Evolutionary conservation across 53 echinoderm and acorn worm genomes (phyloP).

Genomic region (Stichopus horrens): DNA sequence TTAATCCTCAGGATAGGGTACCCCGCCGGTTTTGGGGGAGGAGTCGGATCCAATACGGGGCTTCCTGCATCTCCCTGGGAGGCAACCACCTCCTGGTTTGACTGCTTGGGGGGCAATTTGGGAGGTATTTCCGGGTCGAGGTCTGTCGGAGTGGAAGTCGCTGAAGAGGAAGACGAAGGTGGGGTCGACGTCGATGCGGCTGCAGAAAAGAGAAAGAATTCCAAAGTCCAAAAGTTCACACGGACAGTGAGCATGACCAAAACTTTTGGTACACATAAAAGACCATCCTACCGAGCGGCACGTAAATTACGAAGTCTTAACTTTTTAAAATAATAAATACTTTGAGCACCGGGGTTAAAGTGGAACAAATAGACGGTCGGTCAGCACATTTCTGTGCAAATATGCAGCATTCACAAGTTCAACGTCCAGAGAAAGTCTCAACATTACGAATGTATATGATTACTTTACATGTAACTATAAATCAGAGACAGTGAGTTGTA

Average conservation of each 20-base stretch:
- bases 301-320: not conserved
- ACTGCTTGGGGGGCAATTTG: slow-evolving; percentile 86
- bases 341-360: too few relatives aligned
- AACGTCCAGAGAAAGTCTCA: too few relatives aligned
- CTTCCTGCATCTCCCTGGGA: slow-evolving; percentile 35
- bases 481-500: too few relatives aligned
- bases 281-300: too few relatives aligned
- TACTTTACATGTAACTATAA: too few relatives aligned
- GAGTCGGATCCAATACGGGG: slow-evolving; percentile 50
- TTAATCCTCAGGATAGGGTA: slow-evolving; percentile 49
- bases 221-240: not conserved
- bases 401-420: too few relatives aligned
- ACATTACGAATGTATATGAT: too few relatives aligned
- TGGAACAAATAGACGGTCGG: too few relatives aligned
- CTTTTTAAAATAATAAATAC: not conserved
- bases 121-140: slow-evolving; percentile 80
- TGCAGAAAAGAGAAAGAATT: slow-evolving; percentile 30
- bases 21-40: slow-evolving; percentile 75
- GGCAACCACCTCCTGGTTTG: slow-evolving; percentile 56
- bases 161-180: slow-evolving; percentile 39
- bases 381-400: too few relatives aligned
- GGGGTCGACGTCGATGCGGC: slow-evolving; percentile 50
- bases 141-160: slow-evolving; percentile 61
- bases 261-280: too few relatives aligned
- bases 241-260: too few relatives aligned